phyloP scores from a whole-genome alignment of 2,888 invertebrate genomes.

The Drosophila emarginata region DNA sequence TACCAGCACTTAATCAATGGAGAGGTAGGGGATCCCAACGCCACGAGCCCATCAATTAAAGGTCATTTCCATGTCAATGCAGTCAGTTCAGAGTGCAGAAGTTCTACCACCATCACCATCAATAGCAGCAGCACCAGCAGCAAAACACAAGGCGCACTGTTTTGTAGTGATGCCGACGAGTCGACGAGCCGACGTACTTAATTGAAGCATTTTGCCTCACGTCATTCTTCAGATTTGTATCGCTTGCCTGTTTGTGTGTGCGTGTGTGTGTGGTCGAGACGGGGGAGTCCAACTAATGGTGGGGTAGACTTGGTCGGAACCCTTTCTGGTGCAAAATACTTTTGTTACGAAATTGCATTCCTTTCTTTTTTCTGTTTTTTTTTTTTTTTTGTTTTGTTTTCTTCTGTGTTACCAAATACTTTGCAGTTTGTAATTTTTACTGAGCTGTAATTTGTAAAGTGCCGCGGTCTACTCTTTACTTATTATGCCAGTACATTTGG shows the following conservation, averaged over 20 bases:
- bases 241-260: slow-evolving; percentile 22
- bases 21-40: background rate
- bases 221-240: slow-evolving; percentile 57
- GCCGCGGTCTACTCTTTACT: slow-evolving; percentile 34
- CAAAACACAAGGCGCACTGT: slow-evolving; percentile 30
- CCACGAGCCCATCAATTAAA: slow-evolving; percentile 69
- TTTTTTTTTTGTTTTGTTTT: background rate
- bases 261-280: background rate
- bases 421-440: slow-evolving; percentile 71
- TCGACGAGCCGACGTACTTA: slow-evolving; percentile 34
- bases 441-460: slow-evolving; percentile 71
- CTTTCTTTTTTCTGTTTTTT: background rate
- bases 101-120: slow-evolving; percentile 14
- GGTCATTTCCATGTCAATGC: slow-evolving; percentile 76
- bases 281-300: background rate
- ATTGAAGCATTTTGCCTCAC: slow-evolving; percentile 58
- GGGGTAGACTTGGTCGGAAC: background rate
- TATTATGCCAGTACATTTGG: slow-evolving; percentile 1
- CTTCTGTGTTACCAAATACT: slow-evolving; percentile 46
- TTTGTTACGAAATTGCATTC: slow-evolving; percentile 58
- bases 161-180: slow-evolving; percentile 42
- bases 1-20: slow-evolving; percentile 62
- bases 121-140: slow-evolving; percentile 31
- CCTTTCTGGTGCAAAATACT: slow-evolving; percentile 35
- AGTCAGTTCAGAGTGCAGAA: slow-evolving; percentile 31